Base-by-base conservation (phyloP, 2,888 invertebrate genomes). In the Plebejus melissa region DNA sequence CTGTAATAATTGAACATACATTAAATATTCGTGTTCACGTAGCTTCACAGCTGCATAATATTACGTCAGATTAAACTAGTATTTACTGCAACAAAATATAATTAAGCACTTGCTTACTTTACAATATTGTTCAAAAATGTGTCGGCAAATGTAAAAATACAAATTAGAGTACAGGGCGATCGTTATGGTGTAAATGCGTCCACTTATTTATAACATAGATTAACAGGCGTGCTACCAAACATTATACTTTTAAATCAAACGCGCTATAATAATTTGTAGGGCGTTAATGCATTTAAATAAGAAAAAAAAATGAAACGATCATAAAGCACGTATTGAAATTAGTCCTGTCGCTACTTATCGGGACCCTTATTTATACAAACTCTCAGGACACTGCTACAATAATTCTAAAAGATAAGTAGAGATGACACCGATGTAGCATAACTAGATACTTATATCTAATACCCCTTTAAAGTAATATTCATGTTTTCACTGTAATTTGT, bases 281-380 rank as follows among this genome's bases (percentile, higher is more conserved):
- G 76, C 76, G 79, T 77, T 79, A 78, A 79, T 77, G 78, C 77
- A 77, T 77, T 78, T 76, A 75, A 79, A 79, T 78, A 78, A 79
- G 72, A 78, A 79, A 77, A 38, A 76, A 77, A 75, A 57, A 75
- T 70, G 57, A 75, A 38, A 75, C 78, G 69, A 11, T 70, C 77
- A 77, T 79, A 79, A 79, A 79, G 77, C 76, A 79, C 76, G 77
- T 75, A 79, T 78, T 80, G 80, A 80, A 80, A 80, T 80, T 80
- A 80, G 79, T 80, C 76, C 79, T 76, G 78, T 76, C 78, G 74
- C 76, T 72, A 78, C 79, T 79, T 80, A 80, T 80, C 80, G 79
- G 75, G 77, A 76, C 76, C 79, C 78, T 79, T 80, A 78, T 79
- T 77, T 80, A 77, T 78, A 77, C 77, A 74, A 57, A 77, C 75